phyloP scores from a whole-genome alignment of 2,797 vertebrate species.

The Periophthalmus magnuspinnatus region DNA sequence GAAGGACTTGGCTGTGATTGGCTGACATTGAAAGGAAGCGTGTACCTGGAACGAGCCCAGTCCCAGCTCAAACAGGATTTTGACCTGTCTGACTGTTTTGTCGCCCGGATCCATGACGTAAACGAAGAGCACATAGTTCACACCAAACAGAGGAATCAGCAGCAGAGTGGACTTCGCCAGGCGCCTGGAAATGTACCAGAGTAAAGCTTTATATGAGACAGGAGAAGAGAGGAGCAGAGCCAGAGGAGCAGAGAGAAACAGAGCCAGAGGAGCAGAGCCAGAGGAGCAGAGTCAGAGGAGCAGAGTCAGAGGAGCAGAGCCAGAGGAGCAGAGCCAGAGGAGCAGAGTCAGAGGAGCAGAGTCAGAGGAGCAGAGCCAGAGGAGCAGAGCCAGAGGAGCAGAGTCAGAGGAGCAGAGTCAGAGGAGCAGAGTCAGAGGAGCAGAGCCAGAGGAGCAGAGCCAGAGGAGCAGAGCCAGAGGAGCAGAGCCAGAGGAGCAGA shows the following conservation, averaged over 20 bases:
- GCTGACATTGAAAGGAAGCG: neutral
- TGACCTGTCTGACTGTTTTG: slow-evolving; percentile 71
- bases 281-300: no score
- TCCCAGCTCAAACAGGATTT: slow-evolving; percentile 89
- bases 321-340: no score
- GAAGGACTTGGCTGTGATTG: neutral
- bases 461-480: no score
- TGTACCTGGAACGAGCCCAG: slow-evolving; percentile 92
- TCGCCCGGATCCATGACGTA: slow-evolving; percentile 71
- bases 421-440: neutral
- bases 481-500: neutral
- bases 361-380: no score
- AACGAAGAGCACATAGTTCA: slow-evolving; percentile 90
- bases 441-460: neutral
- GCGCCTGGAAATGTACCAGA: slow-evolving; percentile 73
- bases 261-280: no score
- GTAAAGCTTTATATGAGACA: neutral
- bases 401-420: no score
- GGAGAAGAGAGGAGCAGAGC: no score
- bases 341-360: no score
- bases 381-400: neutral
- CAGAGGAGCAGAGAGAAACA: no score
- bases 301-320: no score
- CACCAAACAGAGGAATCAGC: slow-evolving; percentile 91
- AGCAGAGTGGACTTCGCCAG: slow-evolving; percentile 93